A percentile compares a stretch with the other conserved stretches of the same genome.
phyloP scores from a whole-genome alignment of 2,113 vertebrate species.

The Tragelaphus strepsiceros region DNA sequence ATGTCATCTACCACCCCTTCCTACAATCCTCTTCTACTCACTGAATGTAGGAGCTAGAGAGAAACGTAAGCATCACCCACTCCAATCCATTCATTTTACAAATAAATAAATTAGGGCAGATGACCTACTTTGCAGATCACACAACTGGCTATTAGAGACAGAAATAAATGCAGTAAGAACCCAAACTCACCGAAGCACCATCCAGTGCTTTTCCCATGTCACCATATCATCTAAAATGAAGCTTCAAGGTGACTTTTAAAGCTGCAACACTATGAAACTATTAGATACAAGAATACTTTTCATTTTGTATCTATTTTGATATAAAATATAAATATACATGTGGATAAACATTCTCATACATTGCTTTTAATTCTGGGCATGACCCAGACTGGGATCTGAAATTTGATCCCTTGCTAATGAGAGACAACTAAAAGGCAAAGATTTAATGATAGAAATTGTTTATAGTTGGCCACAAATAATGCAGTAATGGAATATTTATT shows the following conservation, averaged over 20 bases:
- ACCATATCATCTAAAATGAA: background rate
- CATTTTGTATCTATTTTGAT: background rate
- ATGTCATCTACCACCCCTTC: background rate
- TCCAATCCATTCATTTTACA: background rate
- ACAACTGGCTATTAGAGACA: background rate
- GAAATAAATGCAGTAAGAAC: background rate
- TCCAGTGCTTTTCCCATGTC: background rate
- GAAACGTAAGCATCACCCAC: background rate
- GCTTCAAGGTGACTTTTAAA: background rate
- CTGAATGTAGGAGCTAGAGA: background rate
- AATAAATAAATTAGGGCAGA: background rate
- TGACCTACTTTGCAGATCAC: background rate
- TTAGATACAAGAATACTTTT: background rate
- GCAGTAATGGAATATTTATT: slow-evolving; percentile 64
- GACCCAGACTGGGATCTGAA: slow-evolving; percentile 22
- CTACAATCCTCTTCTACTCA: background rate
- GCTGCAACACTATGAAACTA: background rate
- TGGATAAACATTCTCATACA: background rate
- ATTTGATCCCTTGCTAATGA: slow-evolving; percentile 53
- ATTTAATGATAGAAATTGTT: slow-evolving; percentile 63
- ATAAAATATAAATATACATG: background rate
- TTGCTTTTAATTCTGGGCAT: slow-evolving; percentile 14
- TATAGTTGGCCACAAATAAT: slow-evolving; percentile 52
- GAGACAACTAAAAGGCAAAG: slow-evolving; percentile 49
- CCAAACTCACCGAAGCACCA: background rate